phyloP scores from a whole-genome alignment of 2,888 invertebrate species.

The Protonemura montana region DNA sequence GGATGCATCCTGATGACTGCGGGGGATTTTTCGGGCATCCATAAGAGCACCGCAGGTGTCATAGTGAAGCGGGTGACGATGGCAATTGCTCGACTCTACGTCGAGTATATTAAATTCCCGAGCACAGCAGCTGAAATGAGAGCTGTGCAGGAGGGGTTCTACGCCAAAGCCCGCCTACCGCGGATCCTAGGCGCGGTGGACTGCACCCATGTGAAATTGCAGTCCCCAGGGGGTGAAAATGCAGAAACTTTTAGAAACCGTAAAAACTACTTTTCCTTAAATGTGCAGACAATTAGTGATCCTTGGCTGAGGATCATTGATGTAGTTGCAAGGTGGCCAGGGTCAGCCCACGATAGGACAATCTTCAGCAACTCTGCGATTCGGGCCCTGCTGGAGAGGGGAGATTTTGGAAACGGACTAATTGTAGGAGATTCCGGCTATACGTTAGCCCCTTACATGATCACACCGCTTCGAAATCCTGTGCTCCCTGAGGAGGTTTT shows the following conservation, averaged over 20 bases:
- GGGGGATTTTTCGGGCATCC: constrained; percentile 40
- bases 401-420: constrained; percentile 48
- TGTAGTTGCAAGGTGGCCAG: constrained; percentile 54
- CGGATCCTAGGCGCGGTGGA: constrained; percentile 42
- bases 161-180: constrained; percentile 32
- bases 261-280: constrained; percentile 45
- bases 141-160: constrained; percentile 23
- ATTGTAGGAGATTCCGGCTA: constrained; percentile 53
- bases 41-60: constrained; percentile 37
- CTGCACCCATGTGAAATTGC: constrained; percentile 40
- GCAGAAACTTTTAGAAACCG: constrained; percentile 43
- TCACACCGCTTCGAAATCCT: constrained; percentile 52
- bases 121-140: constrained; percentile 28
- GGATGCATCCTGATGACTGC: constrained; percentile 30
- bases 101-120: constrained; percentile 15
- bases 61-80: constrained; percentile 26
- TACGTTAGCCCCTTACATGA: constrained; percentile 47
- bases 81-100: constrained; percentile 30
- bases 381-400: constrained; percentile 48
- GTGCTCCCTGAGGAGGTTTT: constrained; percentile 47
- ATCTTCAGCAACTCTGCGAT: constrained; percentile 52
- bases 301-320: constrained; percentile 49
- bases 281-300: constrained; percentile 49
- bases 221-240: constrained; percentile 41
- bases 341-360: constrained; percentile 52